phyloP scores from a whole-genome alignment of 92 coral and sea anemone species.

The Diadumene lineata region DNA sequence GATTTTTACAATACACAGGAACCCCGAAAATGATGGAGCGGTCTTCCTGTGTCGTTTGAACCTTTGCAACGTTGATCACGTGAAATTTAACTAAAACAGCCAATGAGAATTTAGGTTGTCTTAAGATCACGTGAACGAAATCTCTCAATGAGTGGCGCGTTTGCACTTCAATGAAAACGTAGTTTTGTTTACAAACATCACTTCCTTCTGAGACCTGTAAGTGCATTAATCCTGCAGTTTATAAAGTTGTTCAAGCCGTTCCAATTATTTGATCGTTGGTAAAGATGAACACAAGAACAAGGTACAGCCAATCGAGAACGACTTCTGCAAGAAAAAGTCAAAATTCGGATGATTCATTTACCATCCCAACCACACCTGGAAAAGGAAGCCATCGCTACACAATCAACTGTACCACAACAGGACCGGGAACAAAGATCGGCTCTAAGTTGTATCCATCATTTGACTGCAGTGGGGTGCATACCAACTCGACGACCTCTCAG shows the following conservation, averaged over 20 bases:
- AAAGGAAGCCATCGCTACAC: slow-evolving; percentile 4
- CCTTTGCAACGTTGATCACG: slow-evolving; percentile 35
- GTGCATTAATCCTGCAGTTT: slow-evolving; percentile 4
- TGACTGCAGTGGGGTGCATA: slow-evolving; percentile 57
- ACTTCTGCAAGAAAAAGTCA: slow-evolving; percentile 26
- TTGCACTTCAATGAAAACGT: not conserved
- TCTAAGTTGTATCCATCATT: slow-evolving; percentile 61
- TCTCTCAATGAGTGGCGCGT: slow-evolving; percentile 21
- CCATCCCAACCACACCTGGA: slow-evolving; percentile 16
- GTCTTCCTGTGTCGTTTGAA: not conserved
- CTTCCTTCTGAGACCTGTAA: slow-evolving; percentile 44
- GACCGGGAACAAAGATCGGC: slow-evolving; percentile 38
- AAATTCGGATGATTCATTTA: slow-evolving; percentile 18
- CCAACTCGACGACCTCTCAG: slow-evolving; percentile 48
- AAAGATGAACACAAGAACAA: slow-evolving; percentile 32
- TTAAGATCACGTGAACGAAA: slow-evolving; percentile 27
- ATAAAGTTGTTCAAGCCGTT: not conserved
- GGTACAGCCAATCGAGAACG: slow-evolving; percentile 20
- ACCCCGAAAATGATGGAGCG: not conserved
- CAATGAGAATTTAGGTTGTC: slow-evolving; percentile 20
- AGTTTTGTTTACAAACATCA: slow-evolving; percentile 11
- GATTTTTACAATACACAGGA: slow-evolving; percentile 19
- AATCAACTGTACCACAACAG: not conserved
- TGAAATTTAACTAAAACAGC: slow-evolving; percentile 5
- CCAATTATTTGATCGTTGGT: not conserved